Conservation (phyloP, 2,797 vertebrate genomes). For the Eulemur rubriventer region DNA sequence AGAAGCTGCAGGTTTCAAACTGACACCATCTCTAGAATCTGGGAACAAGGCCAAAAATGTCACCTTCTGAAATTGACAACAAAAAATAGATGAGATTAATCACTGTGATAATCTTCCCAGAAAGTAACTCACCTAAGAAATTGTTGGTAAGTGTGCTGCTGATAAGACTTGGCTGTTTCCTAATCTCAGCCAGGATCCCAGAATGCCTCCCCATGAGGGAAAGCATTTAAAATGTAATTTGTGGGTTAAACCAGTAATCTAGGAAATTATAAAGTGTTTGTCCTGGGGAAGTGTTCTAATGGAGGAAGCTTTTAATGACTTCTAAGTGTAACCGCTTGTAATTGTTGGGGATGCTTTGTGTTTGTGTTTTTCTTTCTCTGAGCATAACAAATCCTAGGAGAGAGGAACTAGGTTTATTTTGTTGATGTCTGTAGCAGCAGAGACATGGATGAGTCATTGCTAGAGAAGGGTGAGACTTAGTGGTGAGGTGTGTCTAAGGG, state of each 20-base stretch:
- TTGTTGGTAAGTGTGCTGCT: neutral
- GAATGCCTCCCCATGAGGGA: neutral
- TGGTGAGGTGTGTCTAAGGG: neutral
- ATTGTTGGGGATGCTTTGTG: neutral
- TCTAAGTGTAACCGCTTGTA: constrained; percentile 7
- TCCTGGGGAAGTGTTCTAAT: neutral
- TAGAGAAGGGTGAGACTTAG: neutral
- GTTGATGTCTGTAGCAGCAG: neutral
- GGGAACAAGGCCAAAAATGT: constrained; percentile 47
- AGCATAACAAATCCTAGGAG: neutral
- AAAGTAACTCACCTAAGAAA: constrained; percentile 29
- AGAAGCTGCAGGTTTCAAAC: constrained; percentile 15
- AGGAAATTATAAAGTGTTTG: constrained; percentile 38
- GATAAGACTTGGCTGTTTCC: neutral
- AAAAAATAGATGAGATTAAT: constrained; percentile 54
- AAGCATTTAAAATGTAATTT: neutral
- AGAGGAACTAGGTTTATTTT: constrained; percentile 14
- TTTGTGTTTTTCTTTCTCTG: neutral
- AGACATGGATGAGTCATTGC: neutral
- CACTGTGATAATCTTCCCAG: constrained; percentile 55
- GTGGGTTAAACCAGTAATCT: constrained; percentile 36
- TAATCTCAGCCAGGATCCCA: neutral
- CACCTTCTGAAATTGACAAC: constrained; percentile 22
- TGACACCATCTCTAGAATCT: neutral
- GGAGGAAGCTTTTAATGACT: neutral